Evolutionary conservation across 2,888 invertebrate genomes (phyloP), one percentile per base, ranked within the genome.

Genomic region (Malthinus seriepunctatus): DNA sequence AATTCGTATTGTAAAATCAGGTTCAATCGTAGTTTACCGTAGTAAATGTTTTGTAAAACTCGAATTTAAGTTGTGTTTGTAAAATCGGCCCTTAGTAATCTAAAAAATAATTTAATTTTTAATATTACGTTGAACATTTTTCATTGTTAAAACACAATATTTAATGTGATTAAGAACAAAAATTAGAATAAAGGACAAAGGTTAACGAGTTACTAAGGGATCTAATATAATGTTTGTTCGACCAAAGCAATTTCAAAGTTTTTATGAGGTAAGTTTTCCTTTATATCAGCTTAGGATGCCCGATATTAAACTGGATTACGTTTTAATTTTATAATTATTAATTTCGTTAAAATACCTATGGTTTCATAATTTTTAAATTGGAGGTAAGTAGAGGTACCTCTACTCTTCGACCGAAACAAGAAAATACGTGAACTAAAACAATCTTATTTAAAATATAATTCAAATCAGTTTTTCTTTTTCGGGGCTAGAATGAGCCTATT

Each of bases 261-360:
- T 69, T 71, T 71, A 71, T 69, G 68, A 63, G 62, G 56, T 57
- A 67, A 70, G 64, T 69, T 69, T 65, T 64, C 67, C 65, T 56
- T 64, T 60, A 60, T 62, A 60, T 60, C 55, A 60, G 52, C 56
- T 48, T 45, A 44, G 42, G 49, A 34, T 45, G 58, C 53, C 37
- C 54, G 54, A 51, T 54, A 59, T 59, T 59, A 55, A 54, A 48
- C 51, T 38, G 51, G 60, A 60, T 60, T 55, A 60, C 51, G 60
- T 55, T 54, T 44, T 37, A 54, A 51, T 55, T 60, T 59, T 59
- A n/a, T n/a, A 60, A 60, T 60, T 60, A 55, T 51, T 60, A 60
- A 60, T 55, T 60, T 55, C n/a, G 46, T 42, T 42, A 15, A 42
- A 42, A 9, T 42, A 42, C 38, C 38, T 38, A 42, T 42, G n/a